phyloP scores from a whole-genome alignment of 2,113 vertebrate genomes.

The Colossoma macropomum region DNA sequence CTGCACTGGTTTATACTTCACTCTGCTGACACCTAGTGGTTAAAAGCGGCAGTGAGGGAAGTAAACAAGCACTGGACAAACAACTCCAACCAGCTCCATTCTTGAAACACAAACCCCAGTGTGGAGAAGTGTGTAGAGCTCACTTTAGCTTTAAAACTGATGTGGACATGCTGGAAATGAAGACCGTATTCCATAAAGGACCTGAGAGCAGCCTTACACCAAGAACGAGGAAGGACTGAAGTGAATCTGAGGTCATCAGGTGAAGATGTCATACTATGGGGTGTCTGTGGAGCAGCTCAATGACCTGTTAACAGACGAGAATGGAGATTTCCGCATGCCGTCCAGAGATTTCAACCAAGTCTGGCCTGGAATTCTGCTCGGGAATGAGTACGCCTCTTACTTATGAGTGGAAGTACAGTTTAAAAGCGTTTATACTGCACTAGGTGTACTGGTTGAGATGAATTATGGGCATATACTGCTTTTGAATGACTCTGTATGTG shows the following conservation, averaged over 20 bases:
- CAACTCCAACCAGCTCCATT: neutral
- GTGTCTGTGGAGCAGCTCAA: constrained; percentile 92
- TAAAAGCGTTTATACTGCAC: neutral
- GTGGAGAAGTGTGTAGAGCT: neutral
- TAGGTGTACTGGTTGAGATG: neutral
- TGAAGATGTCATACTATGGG: constrained; percentile 78
- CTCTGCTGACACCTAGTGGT: neutral
- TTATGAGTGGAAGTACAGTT: neutral
- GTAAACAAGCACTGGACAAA: neutral
- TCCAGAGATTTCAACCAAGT: constrained; percentile 89
- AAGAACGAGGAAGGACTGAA: neutral
- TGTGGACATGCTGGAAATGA: neutral
- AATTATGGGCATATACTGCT: neutral
- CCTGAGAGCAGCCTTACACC: neutral
- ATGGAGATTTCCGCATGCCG: constrained; percentile 88
- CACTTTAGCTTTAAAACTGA: too few relatives aligned
- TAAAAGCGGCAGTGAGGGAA: neutral
- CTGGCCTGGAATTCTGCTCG: constrained; percentile 86
- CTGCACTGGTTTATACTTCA: too few relatives aligned
- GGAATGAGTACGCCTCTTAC: constrained; percentile 84
- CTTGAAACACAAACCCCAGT: neutral
- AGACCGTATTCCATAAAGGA: neutral
- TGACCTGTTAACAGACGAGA: constrained; percentile 86
- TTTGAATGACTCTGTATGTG: neutral
- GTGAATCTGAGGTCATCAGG: neutral